Evolutionary conservation across 1,140 invertebrate species (phyloP), one percentile per base, ranked within the genome.

Genomic region (Helicorthomorpha holstii): DNA sequence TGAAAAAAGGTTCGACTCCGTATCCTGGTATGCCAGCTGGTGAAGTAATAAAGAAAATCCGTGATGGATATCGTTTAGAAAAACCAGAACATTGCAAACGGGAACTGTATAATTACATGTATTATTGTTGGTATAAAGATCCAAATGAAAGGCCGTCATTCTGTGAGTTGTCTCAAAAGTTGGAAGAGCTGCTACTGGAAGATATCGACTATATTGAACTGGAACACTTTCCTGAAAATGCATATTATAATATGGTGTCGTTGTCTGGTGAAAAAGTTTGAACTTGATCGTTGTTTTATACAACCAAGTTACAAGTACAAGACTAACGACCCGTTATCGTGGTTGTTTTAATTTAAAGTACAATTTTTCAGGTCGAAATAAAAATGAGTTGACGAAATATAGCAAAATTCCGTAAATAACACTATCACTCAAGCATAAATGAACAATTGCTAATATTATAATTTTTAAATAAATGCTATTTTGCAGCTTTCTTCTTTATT

Each of bases 141-240:
- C 75, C 83, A 1, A 75, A 76, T 14, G 74, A 81, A 34, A 66
- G 87, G 50, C 87, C 87, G 0, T 75, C 78, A 7, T 91, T 91
- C 63, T 69, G 70, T 1, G 86, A 92, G 65, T 75, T 87, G 14
- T 79, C 88, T 1, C 68, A 74, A 27, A 73, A 88, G 58, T 69
- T 90, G 2, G 87, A 91, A 61, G 78, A 81, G 53, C 68, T 94
- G 12, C 64, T 93, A 4, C 76, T 86, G 57, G 83, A 83, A 24
- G 87, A 92, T 66, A 89, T 85, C 51, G 87, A 92, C 62, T 94
- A 94, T 58, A 91, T 94, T 45, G 85, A 93, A 64, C 69, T 94
- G 19, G 87, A 93, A 61, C 71, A 83, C 52, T 93, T 93, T 65
- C 89, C 90, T 0, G 88, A 94, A 65, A 87, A 92, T 65, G 85